Percentiles rank a stretch among this genome's conserved stretches.
Conservation (phyloP, 2,797 vertebrate genomes). For the Philypnodon macrostomus region DNA sequence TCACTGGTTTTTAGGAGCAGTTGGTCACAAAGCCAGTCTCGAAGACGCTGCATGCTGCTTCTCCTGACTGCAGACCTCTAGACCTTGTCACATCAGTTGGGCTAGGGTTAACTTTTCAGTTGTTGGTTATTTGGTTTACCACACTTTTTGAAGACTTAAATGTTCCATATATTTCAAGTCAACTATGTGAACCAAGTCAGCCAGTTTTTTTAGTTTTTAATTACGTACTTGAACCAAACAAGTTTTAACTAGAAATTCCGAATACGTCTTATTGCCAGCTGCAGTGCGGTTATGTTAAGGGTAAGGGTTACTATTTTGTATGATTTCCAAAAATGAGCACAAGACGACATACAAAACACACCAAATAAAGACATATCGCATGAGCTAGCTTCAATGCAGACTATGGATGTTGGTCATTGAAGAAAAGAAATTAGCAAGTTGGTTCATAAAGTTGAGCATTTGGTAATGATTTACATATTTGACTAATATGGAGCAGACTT, state of each 20-base stretch:
- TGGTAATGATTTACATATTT: constrained; percentile 43
- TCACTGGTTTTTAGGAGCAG: constrained; percentile 52
- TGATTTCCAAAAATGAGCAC: too few relatives aligned
- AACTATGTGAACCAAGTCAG: too few relatives aligned
- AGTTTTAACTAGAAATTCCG: too few relatives aligned
- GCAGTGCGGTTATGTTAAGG: too few relatives aligned
- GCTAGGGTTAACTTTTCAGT: constrained; percentile 3
- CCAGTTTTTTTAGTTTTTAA: too few relatives aligned
- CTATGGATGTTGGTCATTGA: not conserved
- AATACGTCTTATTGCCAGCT: too few relatives aligned
- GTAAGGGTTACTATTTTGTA: too few relatives aligned
- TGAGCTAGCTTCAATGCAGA: too few relatives aligned
- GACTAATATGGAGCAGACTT: constrained; percentile 45
- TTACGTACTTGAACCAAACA: too few relatives aligned
- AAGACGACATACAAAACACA: too few relatives aligned
- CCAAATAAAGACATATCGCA: too few relatives aligned
- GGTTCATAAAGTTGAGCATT: constrained; percentile 36
- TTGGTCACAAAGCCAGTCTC: constrained; percentile 41
- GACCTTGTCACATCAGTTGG: constrained; percentile 20
- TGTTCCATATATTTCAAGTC: too few relatives aligned
- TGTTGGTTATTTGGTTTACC: constrained; percentile 5
- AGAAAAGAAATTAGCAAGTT: constrained; percentile 9
- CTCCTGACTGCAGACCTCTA: constrained; percentile 24
- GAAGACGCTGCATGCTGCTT: constrained; percentile 28
- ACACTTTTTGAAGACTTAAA: not conserved